A percentile compares a stretch with the other conserved stretches of the same genome.
These are phyloP conservation scores for Osmerus eperlanus DNA, from an alignment of 2,113 vertebrate genomes.

Conservation along the genomic window DNA sequence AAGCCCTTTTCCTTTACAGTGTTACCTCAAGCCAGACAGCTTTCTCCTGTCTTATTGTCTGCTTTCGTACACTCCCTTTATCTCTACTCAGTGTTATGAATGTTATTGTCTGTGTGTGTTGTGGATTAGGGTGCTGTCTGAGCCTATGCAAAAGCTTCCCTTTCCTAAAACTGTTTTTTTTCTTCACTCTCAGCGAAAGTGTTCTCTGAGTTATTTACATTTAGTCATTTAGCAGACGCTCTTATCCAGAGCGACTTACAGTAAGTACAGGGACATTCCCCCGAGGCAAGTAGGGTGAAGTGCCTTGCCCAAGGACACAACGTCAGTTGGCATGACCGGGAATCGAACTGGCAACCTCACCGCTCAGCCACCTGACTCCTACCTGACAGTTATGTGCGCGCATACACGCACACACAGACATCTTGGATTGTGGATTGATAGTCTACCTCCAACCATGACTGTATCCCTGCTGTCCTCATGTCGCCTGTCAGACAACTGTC, in stretches of 20 bases:
- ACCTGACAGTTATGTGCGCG: background rate
- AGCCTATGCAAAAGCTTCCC: conserved; percentile 51
- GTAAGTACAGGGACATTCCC: too few relatives aligned
- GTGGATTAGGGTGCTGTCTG: conserved; percentile 52
- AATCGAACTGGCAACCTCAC: too few relatives aligned
- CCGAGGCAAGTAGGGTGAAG: too few relatives aligned
- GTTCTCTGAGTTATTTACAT: conserved; percentile 28
- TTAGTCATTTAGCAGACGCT: too few relatives aligned
- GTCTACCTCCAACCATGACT: background rate
- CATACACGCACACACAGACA: conserved; percentile 11
- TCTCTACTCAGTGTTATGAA: background rate
- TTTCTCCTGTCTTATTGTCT: background rate
- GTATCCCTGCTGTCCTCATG: conserved; percentile 38
- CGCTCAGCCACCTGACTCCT: too few relatives aligned
- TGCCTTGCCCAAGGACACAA: too few relatives aligned
- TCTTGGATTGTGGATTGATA: background rate
- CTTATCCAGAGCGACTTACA: too few relatives aligned
- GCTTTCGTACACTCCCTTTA: background rate
- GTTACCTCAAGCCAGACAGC: conserved; percentile 6
- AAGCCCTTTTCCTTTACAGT: conserved; percentile 7
- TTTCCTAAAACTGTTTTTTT: conserved; percentile 31
- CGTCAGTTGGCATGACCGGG: too few relatives aligned
- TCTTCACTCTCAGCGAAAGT: conserved; percentile 47
- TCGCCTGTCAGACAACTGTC: conserved; percentile 39
- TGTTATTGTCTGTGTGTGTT: background rate